Evolutionary conservation across 1,140 invertebrate genomes (phyloP), one percentile per base, ranked within the genome.

Genomic region (Macrosteles quadrilineatus): DNA sequence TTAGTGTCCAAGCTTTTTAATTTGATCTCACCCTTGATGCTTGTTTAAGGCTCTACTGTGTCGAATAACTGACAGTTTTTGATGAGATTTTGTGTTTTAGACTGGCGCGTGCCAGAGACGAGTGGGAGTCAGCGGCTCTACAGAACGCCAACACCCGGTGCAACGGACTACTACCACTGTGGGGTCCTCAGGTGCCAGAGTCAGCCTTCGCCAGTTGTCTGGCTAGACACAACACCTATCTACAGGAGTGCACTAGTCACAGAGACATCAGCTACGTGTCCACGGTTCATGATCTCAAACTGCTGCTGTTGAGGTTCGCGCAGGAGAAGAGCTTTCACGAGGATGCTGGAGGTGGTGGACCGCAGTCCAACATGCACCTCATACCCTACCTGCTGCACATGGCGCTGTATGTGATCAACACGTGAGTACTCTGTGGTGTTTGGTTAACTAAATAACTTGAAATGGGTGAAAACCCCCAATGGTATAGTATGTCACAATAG

Each of bases 121-220:
- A 98, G 82, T 98, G 97, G 97, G 97, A 98, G 79, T 96, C 94
- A 70, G 97, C 97, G 0, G 95, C 96, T 2, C 83, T 99, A 47
- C 97, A 99, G 81, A 99, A 99, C 82, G 96, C 96, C 0, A 98
- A 98, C 76, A 98, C 97, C 0, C 91, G 94, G 71, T 99, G 97
- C 79, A 99, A 99, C 81, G 96, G 97, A 0, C 81, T 99, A 65
- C 82, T 99, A 63, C 97, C 97, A 1, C 81, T 99, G 3, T 98
- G 96, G 96, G 97, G 97, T 2, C 95, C 96, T 1, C 91, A 96
- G 76, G 96, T 98, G 2, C 90, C 94, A 0, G 97, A 98, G 80
- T 94, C 95, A 0, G 93, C 93, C 12, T 99, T 97, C 80, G 96
- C 95, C 0, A 95, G 90, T 71, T 97, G 94, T 76, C 85, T 99